These are phyloP conservation scores for Hydropsyche betteni DNA, from an alignment of 2,888 invertebrate species.

Conservation along the genomic window DNA sequence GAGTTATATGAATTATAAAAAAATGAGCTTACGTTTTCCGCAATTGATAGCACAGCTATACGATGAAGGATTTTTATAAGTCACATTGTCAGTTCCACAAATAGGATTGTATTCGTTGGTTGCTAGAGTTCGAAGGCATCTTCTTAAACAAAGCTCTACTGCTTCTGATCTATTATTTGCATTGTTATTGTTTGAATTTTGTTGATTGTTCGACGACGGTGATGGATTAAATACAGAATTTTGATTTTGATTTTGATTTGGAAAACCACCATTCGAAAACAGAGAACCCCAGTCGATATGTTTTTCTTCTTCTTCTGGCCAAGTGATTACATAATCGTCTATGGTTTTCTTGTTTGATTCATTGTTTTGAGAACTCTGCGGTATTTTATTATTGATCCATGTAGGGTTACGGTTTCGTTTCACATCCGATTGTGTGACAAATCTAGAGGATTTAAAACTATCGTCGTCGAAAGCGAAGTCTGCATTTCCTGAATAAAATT, in stretches of 20 bases:
- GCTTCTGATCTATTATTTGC: neutral
- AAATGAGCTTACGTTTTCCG: constrained; percentile 47
- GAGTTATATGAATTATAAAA: neutral
- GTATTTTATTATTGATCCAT: too few species aligned
- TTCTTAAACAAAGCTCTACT: constrained; percentile 30
- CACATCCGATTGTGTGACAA: too few species aligned
- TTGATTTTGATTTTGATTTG: neutral
- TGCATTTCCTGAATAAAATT: constrained; percentile 37
- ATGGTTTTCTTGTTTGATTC: too few species aligned
- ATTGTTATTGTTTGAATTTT: neutral
- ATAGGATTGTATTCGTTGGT: constrained; percentile 51
- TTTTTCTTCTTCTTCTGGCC: too few species aligned
- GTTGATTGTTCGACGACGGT: neutral
- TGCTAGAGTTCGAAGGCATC: constrained; percentile 32
- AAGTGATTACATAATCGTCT: too few species aligned
- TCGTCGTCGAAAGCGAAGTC: constrained; percentile 46
- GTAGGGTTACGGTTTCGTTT: too few species aligned
- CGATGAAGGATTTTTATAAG: constrained; percentile 49
- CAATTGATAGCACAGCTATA: constrained; percentile 48
- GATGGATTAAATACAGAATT: neutral
- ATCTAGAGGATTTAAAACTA: too few species aligned
- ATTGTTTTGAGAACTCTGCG: too few species aligned
- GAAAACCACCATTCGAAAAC: neutral
- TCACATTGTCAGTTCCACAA: constrained; percentile 51
- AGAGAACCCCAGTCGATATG: too few species aligned